Conservation (phyloP, 2,797 vertebrate species). For the Loris lydekkerianus region DNA sequence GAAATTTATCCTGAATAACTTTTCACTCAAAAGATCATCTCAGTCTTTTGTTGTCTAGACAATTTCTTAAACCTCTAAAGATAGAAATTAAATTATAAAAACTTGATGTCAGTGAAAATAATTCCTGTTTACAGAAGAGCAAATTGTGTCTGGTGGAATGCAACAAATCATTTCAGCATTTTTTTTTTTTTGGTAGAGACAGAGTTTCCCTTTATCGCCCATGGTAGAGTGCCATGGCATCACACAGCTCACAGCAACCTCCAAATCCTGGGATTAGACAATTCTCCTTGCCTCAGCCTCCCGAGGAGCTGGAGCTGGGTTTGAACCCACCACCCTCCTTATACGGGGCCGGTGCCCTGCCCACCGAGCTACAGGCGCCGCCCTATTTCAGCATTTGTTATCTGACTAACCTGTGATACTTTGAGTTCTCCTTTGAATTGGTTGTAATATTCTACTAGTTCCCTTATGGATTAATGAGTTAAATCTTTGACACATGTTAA, state of each 20-base stretch:
- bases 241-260: too few relatives aligned
- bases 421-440: constrained; percentile 50
- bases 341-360: too few relatives aligned
- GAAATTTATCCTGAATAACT: neutral
- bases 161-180: neutral
- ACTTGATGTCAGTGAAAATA: constrained; percentile 25
- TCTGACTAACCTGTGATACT: neutral
- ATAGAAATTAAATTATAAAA: constrained; percentile 28
- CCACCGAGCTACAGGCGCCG: too few relatives aligned
- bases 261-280: too few relatives aligned
- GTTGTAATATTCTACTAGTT: constrained; percentile 34
- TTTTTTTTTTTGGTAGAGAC: neutral
- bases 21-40: neutral
- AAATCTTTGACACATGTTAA: constrained; percentile 33
- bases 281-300: too few relatives aligned
- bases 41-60: neutral
- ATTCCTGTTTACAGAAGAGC: constrained; percentile 41
- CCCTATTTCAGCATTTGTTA: neutral
- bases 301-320: too few relatives aligned
- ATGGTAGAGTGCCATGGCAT: neutral
- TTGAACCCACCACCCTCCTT: too few relatives aligned
- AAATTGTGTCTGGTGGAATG: neutral
- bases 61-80: neutral
- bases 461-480: constrained; percentile 29
- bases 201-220: neutral